These are phyloP conservation scores for Champsocephalus esox DNA, from an alignment of 2,797 vertebrate genomes.

Conservation along the genomic window DNA sequence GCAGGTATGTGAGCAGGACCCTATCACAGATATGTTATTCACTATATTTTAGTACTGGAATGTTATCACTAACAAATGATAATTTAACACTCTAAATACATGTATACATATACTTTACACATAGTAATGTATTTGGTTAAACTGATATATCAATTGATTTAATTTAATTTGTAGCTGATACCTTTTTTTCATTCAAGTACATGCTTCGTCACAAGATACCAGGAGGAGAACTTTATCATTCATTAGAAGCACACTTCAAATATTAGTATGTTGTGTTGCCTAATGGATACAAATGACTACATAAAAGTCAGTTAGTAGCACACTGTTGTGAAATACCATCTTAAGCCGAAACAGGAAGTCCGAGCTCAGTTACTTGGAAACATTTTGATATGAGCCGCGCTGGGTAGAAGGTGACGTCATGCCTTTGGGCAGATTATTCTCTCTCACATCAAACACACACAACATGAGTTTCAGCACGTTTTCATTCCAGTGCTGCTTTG, in stretches of 20 bases:
- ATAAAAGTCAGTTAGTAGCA: slow-evolving; percentile 6
- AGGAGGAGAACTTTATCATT: not conserved
- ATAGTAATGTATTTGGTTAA: too few relatives aligned
- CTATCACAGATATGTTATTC: too few relatives aligned
- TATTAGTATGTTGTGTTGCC: slow-evolving; percentile 11
- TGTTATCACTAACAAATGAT: too few relatives aligned
- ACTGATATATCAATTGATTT: not conserved
- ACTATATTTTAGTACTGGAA: too few relatives aligned
- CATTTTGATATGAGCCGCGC: slow-evolving; percentile 17
- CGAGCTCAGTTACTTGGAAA: slow-evolving; percentile 30
- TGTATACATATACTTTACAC: not conserved
- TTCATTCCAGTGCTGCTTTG: slow-evolving; percentile 38
- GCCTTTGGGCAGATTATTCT: slow-evolving; percentile 51
- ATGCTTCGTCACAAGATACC: not conserved
- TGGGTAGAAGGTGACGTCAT: slow-evolving; percentile 66
- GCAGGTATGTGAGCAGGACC: too few relatives aligned
- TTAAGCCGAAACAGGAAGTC: slow-evolving; percentile 7
- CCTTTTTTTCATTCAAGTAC: not conserved
- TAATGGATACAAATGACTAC: slow-evolving; percentile 14
- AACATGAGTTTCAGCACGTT: slow-evolving; percentile 64
- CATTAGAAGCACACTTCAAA: not conserved
- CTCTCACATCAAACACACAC: slow-evolving; percentile 60
- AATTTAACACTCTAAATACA: not conserved
- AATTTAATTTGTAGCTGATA: too few relatives aligned
- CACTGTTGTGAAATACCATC: slow-evolving; percentile 23